Evolutionary conservation across 2,888 invertebrate species (phyloP), one percentile per base, ranked within the genome.

Genomic region (Meiosimyza platycephala): DNA sequence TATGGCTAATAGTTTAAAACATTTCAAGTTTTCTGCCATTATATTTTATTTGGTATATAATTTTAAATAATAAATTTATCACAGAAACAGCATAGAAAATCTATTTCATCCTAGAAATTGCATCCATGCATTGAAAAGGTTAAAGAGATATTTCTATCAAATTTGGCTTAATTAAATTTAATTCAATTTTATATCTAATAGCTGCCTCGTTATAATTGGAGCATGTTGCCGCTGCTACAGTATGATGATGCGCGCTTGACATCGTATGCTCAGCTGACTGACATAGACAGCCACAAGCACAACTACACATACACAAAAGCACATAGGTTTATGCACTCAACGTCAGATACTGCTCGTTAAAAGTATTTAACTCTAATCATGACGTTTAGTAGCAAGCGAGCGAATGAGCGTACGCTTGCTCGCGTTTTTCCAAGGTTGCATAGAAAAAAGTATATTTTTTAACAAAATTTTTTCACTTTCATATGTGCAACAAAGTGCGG

Each of bases 361-460:
- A 50, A 62, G 54, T 47, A 70, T 63, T 62, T 63, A 70, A 55
- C 62, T 70, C 63, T 54, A 70, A 70, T 70, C 70, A 70, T 54
- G 62, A 54, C 70, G 16, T 57, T 63, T 63, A 16, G 52, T 52
- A 63, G 63, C 63, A 40, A 40, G 40, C 40, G 40, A 40, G 40
- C 40, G 40, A 40, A 40, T 40, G 9, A 40, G 40, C 9, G 40
- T 40, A 40, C 40, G 40, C 40, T 40, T 40, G 40, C 40, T 40
- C 40, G 50, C 18, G 33, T 60, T 60, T 40, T 40, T 70, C 70
- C 62, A 70, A 70, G 63, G 70, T 70, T 70, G 62, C 60, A 47
- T 40, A 40, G 54, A 70, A 63, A 28, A 57, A 70, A 40, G 3
- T 28, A 28, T 28, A 9, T 40, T 40, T 40, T 40, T 40, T 40